Evolutionary conservation across 2,797 vertebrate species (phyloP).

Genomic region (Smutsia temminckii): DNA sequence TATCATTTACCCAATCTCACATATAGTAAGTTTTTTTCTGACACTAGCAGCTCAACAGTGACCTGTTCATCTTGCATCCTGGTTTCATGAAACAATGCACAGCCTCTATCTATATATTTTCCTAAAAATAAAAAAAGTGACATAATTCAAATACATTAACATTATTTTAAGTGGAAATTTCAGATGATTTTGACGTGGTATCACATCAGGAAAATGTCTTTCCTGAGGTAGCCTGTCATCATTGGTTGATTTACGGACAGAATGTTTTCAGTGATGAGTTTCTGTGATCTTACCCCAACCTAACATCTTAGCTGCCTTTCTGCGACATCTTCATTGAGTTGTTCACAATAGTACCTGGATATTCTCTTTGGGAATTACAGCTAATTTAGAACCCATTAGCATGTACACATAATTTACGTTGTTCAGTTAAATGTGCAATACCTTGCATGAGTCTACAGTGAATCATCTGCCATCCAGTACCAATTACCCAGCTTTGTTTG

Average conservation of each 20-base stretch:
- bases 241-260: slow-evolving; percentile 27
- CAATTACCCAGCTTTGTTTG: slow-evolving; percentile 40
- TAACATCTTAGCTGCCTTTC: slow-evolving; percentile 25
- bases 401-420: slow-evolving; percentile 49
- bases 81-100: neutral
- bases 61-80: neutral
- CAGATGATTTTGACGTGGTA: neutral
- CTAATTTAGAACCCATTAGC: slow-evolving; percentile 60
- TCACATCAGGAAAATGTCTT: neutral
- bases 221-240: neutral
- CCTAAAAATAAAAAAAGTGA: neutral
- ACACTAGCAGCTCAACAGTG: neutral
- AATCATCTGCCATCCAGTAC: neutral
- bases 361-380: slow-evolving; percentile 40
- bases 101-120: neutral
- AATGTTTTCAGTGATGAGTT: neutral
- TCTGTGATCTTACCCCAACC: slow-evolving; percentile 44
- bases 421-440: slow-evolving; percentile 49
- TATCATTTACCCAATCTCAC: neutral
- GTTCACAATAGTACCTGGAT: slow-evolving; percentile 20
- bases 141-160: neutral
- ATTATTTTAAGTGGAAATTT: slow-evolving; percentile 29
- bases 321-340: slow-evolving; percentile 59
- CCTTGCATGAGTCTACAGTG: slow-evolving; percentile 20
- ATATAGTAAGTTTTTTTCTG: neutral